These are phyloP conservation scores for Chironomus riparius DNA, from an alignment of 2,888 invertebrate genomes.

Conservation along the genomic window DNA sequence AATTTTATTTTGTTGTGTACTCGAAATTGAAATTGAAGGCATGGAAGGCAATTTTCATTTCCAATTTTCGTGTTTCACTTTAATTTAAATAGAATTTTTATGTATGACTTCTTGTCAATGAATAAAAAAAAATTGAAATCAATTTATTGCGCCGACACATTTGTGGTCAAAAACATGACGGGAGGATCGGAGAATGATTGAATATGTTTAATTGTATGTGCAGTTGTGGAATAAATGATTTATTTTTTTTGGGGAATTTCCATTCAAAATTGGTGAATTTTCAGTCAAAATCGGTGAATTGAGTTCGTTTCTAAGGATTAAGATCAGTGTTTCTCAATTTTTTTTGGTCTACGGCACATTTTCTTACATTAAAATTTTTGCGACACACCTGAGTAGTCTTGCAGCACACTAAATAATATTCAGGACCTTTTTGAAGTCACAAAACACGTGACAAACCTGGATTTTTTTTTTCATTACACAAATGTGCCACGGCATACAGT, in stretches of 20 bases:
- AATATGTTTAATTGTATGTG: neutral
- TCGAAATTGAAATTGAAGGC: constrained; percentile 12
- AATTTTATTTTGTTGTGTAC: neutral
- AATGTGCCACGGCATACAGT: too few relatives aligned
- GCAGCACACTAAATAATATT: too few relatives aligned
- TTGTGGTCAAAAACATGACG: constrained; percentile 23
- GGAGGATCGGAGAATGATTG: neutral
- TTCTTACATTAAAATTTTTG: too few relatives aligned
- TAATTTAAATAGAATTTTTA: constrained; percentile 22
- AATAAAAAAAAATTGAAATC: constrained; percentile 18
- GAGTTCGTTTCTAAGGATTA: too few relatives aligned
- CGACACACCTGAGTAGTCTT: too few relatives aligned
- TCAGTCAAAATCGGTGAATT: neutral
- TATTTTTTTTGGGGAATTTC: neutral
- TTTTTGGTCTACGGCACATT: too few relatives aligned
- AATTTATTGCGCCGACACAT: constrained; percentile 26
- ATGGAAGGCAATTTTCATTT: constrained; percentile 13
- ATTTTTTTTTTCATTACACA: too few relatives aligned
- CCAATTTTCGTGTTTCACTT: neutral
- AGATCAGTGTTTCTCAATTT: too few relatives aligned
- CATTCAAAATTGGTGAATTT: neutral
- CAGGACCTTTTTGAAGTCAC: too few relatives aligned
- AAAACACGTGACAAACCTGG: too few relatives aligned
- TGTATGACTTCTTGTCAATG: constrained; percentile 26
- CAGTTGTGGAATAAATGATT: neutral